These are phyloP conservation scores for Junonia oenone DNA, from an alignment of 2,888 invertebrate species.

Conservation along the genomic window DNA sequence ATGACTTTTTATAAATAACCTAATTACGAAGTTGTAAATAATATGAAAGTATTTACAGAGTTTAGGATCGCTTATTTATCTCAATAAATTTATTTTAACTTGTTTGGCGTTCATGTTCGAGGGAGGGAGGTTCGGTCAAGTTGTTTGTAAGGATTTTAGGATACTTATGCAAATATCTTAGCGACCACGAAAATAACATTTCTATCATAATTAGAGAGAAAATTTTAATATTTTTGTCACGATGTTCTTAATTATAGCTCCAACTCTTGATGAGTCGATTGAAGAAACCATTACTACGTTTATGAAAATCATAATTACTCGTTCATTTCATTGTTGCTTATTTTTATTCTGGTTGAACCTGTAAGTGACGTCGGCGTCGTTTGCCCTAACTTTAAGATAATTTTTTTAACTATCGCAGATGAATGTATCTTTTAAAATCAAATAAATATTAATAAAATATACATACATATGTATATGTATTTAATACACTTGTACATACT, in stretches of 20 bases:
- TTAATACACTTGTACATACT: too few species aligned
- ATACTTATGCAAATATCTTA: conserved; percentile 9
- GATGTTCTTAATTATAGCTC: conserved; percentile 49
- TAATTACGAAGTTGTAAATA: background rate
- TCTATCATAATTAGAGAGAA: conserved; percentile 54
- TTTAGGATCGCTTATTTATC: background rate
- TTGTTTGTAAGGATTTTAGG: conserved; percentile 13
- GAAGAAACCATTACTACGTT: conserved; percentile 12
- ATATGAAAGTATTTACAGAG: background rate
- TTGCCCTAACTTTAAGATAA: too few species aligned
- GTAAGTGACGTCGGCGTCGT: too few species aligned
- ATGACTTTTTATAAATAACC: conserved; percentile 8
- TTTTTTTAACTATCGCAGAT: too few species aligned
- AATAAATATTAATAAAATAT: too few species aligned
- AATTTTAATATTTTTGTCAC: conserved; percentile 46
- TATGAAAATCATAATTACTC: conserved; percentile 14
- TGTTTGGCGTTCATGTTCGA: background rate
- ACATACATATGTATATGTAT: too few species aligned
- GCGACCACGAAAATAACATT: conserved; percentile 49
- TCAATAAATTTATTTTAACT: too few species aligned
- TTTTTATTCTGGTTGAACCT: too few species aligned
- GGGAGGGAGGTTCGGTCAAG: too few species aligned
- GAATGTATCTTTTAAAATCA: too few species aligned
- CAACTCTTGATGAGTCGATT: conserved; percentile 43
- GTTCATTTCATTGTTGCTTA: background rate